These are phyloP conservation scores for Hirtodrosophila alboralis DNA, from an alignment of 2,888 invertebrate species.

Conservation along the genomic window DNA sequence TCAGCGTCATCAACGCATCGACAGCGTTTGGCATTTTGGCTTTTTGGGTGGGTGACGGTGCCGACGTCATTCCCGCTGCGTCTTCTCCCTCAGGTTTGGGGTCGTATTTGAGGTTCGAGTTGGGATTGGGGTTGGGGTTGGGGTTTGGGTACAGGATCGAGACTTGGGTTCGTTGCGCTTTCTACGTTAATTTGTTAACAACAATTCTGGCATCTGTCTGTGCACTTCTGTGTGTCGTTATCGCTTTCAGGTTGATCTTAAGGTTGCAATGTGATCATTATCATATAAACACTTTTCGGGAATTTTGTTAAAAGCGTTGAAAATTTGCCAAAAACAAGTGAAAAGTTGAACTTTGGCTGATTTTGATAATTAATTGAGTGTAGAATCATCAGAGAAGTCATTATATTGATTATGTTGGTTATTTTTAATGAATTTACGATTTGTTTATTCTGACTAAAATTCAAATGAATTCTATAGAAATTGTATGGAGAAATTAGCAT, in stretches of 20 bases:
- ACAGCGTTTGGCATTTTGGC: slow-evolving; percentile 62
- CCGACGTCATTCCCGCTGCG: slow-evolving; percentile 71
- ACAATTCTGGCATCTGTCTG: slow-evolving; percentile 62
- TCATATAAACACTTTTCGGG: slow-evolving; percentile 31
- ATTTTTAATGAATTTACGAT: too few relatives aligned
- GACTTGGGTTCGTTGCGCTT: slow-evolving; percentile 68
- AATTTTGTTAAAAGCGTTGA: slow-evolving; percentile 27
- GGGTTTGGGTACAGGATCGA: background rate
- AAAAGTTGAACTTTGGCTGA: slow-evolving; percentile 23
- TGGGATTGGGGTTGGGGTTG: background rate
- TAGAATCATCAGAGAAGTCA: slow-evolving; percentile 3
- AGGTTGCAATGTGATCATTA: slow-evolving; percentile 41
- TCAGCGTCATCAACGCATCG: slow-evolving; percentile 70
- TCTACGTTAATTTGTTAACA: slow-evolving; percentile 78
- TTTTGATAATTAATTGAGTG: slow-evolving; percentile 19
- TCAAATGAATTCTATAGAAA: too few relatives aligned
- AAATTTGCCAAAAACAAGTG: slow-evolving; percentile 52
- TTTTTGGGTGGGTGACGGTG: slow-evolving; percentile 74
- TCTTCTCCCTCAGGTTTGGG: background rate
- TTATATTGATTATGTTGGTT: background rate
- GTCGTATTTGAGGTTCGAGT: slow-evolving; percentile 11
- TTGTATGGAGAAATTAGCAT: too few relatives aligned
- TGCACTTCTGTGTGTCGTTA: slow-evolving; percentile 60
- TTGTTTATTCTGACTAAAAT: too few relatives aligned
- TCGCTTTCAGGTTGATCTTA: slow-evolving; percentile 21